Conservation (phyloP, 2,888 invertebrate genomes). For the Papilio protenor region DNA sequence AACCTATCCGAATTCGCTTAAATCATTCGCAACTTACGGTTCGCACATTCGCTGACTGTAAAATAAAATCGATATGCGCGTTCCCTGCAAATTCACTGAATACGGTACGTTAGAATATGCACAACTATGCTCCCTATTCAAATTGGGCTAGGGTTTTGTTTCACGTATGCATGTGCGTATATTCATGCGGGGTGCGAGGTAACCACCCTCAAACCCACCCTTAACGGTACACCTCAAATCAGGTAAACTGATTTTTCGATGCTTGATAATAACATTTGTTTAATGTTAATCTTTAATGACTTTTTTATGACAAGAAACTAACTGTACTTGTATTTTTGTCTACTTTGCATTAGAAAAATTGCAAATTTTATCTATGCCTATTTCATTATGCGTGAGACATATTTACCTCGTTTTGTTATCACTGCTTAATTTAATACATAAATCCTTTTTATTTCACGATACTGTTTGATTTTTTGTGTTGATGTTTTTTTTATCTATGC, state of each 20-base stretch:
- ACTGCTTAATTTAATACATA: constrained; percentile 20
- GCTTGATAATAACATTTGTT: constrained; percentile 57
- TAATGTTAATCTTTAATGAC: constrained; percentile 31
- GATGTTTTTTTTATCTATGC: constrained; percentile 14
- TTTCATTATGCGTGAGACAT: background rate
- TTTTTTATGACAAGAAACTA: background rate
- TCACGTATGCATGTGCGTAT: constrained; percentile 79
- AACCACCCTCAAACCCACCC: constrained; percentile 50
- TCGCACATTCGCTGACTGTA: background rate
- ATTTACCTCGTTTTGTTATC: constrained; percentile 16
- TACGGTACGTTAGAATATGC: constrained; percentile 72
- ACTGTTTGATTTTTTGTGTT: constrained; percentile 13
- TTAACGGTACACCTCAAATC: constrained; percentile 48
- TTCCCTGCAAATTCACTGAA: constrained; percentile 57
- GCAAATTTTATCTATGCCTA: background rate
- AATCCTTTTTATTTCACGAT: constrained; percentile 18
- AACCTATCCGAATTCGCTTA: background rate
- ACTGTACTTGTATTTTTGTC: background rate
- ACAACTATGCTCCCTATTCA: constrained; percentile 68
- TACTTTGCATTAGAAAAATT: background rate
- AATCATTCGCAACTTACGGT: background rate
- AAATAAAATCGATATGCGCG: constrained; percentile 58
- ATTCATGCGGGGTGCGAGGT: constrained; percentile 66
- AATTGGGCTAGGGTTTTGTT: constrained; percentile 66
- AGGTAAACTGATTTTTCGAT: constrained; percentile 73